Percentiles rank a stretch among this genome's conserved stretches.
Conservation (phyloP, 2,797 vertebrate genomes). For the Gymnodraco acuticeps region DNA sequence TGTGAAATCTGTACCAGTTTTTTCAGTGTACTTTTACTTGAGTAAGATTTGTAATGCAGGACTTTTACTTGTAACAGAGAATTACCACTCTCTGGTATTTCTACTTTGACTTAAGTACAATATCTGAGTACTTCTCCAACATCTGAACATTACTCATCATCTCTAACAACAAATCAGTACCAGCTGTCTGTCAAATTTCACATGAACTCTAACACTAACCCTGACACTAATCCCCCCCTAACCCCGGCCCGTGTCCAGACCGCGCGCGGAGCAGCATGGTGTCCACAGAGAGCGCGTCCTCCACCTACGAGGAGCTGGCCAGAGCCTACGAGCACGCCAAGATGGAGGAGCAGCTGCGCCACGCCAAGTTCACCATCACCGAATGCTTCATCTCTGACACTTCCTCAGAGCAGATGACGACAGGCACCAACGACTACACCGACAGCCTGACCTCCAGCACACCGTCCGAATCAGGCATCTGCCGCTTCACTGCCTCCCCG, state of each 20-base stretch:
- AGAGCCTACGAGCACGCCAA: slow-evolving; percentile 98
- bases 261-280: slow-evolving; percentile 98
- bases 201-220: slow-evolving; percentile 44
- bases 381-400: slow-evolving; percentile 99
- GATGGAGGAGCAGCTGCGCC: slow-evolving; percentile 98
- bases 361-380: slow-evolving; percentile 99
- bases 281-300: slow-evolving; percentile 98
- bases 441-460: slow-evolving; percentile 99
- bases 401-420: slow-evolving; percentile 97
- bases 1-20: too few relatives aligned
- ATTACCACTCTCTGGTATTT: too few relatives aligned
- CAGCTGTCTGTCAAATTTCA: slow-evolving; percentile 9
- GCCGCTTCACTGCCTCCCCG: slow-evolving; percentile 97
- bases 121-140: too few relatives aligned
- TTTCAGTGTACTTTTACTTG: too few relatives aligned
- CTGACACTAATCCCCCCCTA: slow-evolving; percentile 56
- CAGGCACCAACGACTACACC: slow-evolving; percentile 98
- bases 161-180: slow-evolving; percentile 26
- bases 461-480: slow-evolving; percentile 98
- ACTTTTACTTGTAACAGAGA: too few relatives aligned
- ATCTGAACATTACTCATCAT: too few relatives aligned
- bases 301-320: slow-evolving; percentile 97
- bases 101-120: too few relatives aligned
- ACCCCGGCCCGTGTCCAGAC: slow-evolving; percentile 81
- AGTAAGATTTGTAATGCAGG: too few relatives aligned